phyloP scores from a whole-genome alignment of 2,113 vertebrate genomes.

The Neomonachus schauinslandi region DNA sequence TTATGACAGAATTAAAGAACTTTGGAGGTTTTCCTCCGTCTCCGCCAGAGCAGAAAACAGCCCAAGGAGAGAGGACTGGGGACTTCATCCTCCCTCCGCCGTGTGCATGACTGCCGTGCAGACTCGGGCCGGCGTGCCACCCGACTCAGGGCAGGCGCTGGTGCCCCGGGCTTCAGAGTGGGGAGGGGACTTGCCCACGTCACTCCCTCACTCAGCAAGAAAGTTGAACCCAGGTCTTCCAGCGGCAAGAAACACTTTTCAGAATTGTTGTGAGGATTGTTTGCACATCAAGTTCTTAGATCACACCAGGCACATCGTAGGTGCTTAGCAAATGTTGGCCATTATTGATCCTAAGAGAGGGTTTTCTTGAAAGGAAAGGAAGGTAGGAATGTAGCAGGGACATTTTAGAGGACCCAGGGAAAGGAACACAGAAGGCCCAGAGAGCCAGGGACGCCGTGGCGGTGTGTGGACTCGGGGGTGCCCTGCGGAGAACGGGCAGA shows the following conservation, averaged over 20 bases:
- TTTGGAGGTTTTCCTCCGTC: not conserved
- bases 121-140: fast-evolving
- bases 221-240: not conserved
- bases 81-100: fast-evolving
- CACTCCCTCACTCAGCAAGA: not conserved
- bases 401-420: not conserved
- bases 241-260: not conserved
- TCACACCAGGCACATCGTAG: not conserved
- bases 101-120: fast-evolving
- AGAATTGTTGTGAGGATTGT: not conserved
- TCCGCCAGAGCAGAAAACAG: not conserved
- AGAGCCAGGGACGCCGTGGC: not conserved
- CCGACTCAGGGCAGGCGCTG: fast-evolving
- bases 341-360: not conserved
- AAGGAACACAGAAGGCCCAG: not conserved
- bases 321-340: not conserved
- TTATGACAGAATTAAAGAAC: not conserved
- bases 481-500: not conserved
- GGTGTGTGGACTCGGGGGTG: not conserved
- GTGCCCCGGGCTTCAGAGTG: not conserved
- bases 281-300: not conserved
- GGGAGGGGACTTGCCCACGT: not conserved
- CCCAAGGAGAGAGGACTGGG: not conserved
- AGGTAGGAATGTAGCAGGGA: not conserved
- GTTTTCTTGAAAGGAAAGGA: not conserved